Conservation (phyloP, 2,888 invertebrate species). For the Athalia rosae region DNA sequence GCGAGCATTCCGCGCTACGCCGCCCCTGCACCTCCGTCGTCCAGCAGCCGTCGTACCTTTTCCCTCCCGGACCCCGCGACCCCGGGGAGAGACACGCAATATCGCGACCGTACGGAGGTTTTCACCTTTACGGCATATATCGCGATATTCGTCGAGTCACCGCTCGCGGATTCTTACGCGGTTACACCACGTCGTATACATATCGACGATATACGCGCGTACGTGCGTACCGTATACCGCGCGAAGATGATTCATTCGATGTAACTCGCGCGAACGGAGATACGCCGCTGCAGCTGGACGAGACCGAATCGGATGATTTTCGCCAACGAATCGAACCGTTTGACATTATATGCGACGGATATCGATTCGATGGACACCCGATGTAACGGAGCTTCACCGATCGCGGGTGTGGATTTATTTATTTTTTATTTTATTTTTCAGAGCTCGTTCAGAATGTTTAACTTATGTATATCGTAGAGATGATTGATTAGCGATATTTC, state of each 20-base stretch:
- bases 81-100: constrained; percentile 47
- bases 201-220: neutral
- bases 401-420: neutral
- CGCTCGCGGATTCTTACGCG: constrained; percentile 28
- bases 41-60: constrained; percentile 23
- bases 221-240: too few species aligned
- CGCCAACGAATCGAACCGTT: constrained; percentile 60
- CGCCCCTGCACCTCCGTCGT: constrained; percentile 50
- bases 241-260: constrained; percentile 58
- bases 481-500: neutral
- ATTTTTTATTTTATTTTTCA: neutral
- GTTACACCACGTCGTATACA: constrained; percentile 23
- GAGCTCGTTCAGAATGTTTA: neutral
- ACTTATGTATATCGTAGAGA: neutral
- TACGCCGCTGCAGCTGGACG: constrained; percentile 48
- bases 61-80: constrained; percentile 37
- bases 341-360: constrained; percentile 62
- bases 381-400: constrained; percentile 54
- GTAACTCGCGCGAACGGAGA: neutral
- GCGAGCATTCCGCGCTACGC: constrained; percentile 61
- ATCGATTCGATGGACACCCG: constrained; percentile 52
- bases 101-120: constrained; percentile 62
- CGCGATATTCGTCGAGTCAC: neutral
- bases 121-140: constrained; percentile 50
- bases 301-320: constrained; percentile 57